Base-by-base conservation (phyloP, 2,113 vertebrate species). In the Alaudala cheleensis region DNA sequence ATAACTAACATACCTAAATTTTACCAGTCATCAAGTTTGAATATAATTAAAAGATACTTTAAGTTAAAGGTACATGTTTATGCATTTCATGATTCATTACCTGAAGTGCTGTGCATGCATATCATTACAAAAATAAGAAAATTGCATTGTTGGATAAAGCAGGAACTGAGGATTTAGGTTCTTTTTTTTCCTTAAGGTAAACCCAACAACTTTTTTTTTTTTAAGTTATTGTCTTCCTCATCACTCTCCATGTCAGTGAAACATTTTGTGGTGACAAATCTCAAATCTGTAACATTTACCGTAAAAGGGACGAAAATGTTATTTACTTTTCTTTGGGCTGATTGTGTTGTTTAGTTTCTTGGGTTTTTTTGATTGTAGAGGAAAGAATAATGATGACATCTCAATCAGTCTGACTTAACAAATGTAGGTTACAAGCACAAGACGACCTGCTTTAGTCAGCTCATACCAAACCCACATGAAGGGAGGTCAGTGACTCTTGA, bases 401-500 rank as follows among this genome's bases (percentile, higher is more conserved):
- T 44, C 26, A 31, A 80, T 82, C 42, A 53, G 70, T 39, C 53
- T 61, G 25, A 78, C 24, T 33, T 15, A 74, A 78, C 9, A 57
- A 39, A 51, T 21, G 47, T 4, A 51, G 56, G 65, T 61, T 74
- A 53, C 19, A 33, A 21, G 18, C 92, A 86, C 53, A 86, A 85
- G 81, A 65, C 74, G 61, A 67, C 37, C 53, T 71, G 91, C 71
- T 90, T 86, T 28, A 26, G 74, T 51, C 73, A 86, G 94, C 65
- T 40, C 1, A 3, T 34, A 91, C 70, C 88, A 87, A 88, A 66
- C 70, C 67, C 57, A 86, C 5, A 7, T 34, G 70, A 92, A 85
- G n/a, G 2, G 22, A 88, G 70, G 84, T 91, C 74, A 89, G 56
- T 12, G 33, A 62, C 31, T 91, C 91, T 96, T 76, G 93, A 95